Evolutionary conservation across 1,140 invertebrate species (phyloP).

Genomic region (Drosophila albomicans): DNA sequence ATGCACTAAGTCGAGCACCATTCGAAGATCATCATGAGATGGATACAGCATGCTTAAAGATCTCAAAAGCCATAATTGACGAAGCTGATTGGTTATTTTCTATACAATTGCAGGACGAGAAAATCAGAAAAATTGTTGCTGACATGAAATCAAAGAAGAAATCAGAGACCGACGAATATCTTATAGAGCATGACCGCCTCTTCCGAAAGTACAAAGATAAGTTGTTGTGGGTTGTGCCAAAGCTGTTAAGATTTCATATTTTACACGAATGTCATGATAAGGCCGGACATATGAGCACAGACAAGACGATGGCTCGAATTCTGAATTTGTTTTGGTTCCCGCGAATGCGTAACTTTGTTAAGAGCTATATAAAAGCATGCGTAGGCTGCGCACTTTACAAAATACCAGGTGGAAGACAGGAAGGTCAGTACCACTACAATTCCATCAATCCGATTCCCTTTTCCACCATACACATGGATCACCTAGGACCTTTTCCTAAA

Average conservation of each 20-base stretch:
- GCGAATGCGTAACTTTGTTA: conserved; percentile 23
- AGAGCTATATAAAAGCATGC: conserved; percentile 22
- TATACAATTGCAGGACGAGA: no score
- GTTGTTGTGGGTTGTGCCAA: conserved; percentile 1
- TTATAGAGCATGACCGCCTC: conserved; percentile 8
- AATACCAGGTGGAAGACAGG: conserved; percentile 10
- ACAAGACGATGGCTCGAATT: conserved; percentile 19
- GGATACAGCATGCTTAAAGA: conserved; percentile 6
- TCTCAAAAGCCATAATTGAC: no score
- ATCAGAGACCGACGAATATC: conserved; percentile 1
- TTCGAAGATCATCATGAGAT: not conserved
- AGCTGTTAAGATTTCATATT: conserved; percentile 11
- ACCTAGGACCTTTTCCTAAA: conserved; percentile 62
- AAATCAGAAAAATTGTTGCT: not conserved
- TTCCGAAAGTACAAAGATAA: conserved; percentile 1
- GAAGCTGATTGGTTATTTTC: no score
- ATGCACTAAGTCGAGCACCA: no score
- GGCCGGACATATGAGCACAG: conserved; percentile 15
- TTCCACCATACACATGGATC: conserved; percentile 58
- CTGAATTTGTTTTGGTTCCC: conserved; percentile 15
- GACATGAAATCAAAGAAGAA: conserved; percentile 8
- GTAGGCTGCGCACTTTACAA: not conserved
- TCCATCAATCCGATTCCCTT: conserved; percentile 42
- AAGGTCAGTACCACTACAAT: conserved; percentile 39
- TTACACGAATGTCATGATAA: not conserved